phyloP scores from a whole-genome alignment of 2,113 vertebrate genomes.

The Choloepus hoffmanni region DNA sequence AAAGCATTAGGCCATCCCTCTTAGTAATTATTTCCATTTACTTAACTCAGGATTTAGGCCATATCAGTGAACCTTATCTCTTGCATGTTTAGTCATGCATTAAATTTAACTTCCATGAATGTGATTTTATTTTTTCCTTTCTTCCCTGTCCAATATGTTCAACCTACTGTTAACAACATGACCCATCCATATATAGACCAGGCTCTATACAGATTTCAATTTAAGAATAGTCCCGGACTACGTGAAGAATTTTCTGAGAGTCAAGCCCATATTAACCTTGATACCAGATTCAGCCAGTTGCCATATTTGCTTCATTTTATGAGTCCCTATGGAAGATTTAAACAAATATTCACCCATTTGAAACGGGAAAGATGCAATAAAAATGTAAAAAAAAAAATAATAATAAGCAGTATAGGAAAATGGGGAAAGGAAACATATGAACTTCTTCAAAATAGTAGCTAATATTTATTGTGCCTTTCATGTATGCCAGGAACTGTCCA shows the following conservation, averaged over 20 bases:
- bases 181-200: background rate
- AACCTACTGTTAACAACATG: too few species aligned
- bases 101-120: background rate
- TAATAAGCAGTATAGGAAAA: background rate
- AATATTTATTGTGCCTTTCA: background rate
- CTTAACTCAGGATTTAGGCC: background rate
- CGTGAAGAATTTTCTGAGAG: background rate
- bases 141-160: background rate
- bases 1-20: background rate
- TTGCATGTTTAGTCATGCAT: background rate
- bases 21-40: background rate
- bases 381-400: background rate
- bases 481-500: background rate
- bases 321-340: background rate
- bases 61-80: background rate
- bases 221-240: background rate
- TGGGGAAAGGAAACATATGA: background rate
- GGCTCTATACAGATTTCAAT: background rate
- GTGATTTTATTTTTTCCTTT: background rate
- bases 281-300: background rate
- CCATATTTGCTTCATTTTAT: background rate
- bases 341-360: background rate
- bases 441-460: background rate
- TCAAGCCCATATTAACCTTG: background rate
- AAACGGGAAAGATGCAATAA: background rate